Base-by-base conservation (phyloP, 2,888 invertebrate genomes). In the Scrobipalpa atriplicella region DNA sequence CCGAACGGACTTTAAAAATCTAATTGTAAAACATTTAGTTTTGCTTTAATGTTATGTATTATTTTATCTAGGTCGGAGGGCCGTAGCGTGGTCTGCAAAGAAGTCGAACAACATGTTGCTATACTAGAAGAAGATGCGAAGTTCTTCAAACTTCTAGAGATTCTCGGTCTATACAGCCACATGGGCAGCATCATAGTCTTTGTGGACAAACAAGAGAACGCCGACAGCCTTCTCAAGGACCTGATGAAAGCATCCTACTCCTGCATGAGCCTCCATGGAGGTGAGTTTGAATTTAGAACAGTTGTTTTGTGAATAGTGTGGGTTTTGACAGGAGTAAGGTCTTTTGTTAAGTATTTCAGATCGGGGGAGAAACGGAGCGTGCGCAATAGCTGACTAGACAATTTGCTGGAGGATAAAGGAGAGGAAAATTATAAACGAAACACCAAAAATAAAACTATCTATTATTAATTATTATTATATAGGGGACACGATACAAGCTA, bases 171-270 rank as follows among this genome's bases (percentile, higher is more conserved):
- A 62, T 99, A 98, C 89, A 98, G 98, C 43, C 96, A 98, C 80
- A 94, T 96, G 78, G 99, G 99, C 60, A 97, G 97, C 82, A 97
- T 97, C 62, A 97, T 99, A 74, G 97, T 99, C 39, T 99, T 99
- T 86, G 99, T 99, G 10, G 99, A 99, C 83, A 99, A 99, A 81
- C 99, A 99, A 88, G 99, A 99, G 85, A 97, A 98, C 80, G 99
- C 99, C 0, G 99, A 99, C 83, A 97, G 97, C 38, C 89, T 99
- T 19, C 91, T 98, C 56, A 98, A 98, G 81, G 98, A 99, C 78
- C 94, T 99, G 1, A 97, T 99, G 97, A 98, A 97, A 85, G 98
- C 98, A 0, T 97, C 98, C 0, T 99, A 99, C 85, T 96, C 97
- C 13, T 99, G 99, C 82, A 96, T 99, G 96, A 98, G 99, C 66